Evolutionary conservation across 2,113 vertebrate species (phyloP), one percentile per base, ranked within the genome.

Genomic region (Corythornis cristatus): DNA sequence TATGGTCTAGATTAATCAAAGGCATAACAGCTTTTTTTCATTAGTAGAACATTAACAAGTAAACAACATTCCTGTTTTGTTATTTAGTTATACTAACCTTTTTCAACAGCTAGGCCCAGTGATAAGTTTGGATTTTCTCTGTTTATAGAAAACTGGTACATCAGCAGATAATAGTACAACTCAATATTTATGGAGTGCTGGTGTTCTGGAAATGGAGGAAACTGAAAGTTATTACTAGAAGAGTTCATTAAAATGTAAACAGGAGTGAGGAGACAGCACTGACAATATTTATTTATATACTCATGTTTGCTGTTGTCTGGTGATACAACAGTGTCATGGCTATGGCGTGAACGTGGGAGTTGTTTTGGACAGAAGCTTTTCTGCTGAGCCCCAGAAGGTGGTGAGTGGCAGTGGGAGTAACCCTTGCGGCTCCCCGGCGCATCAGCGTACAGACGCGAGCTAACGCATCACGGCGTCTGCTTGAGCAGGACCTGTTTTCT

Each of bases 11-110:
- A 96, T 97, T 95, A 96, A 94, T 96, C 91, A 96, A 95, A 96
- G 45, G 72, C 9, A 3, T 96, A 96, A 93, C 96, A 96, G 94
- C 91, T 95, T 95, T 95, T 81, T 96, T 93, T 96, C 95, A 97
- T 97, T 95, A 94, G 88, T 81, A 68, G 94, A 91, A 87, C 89
- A 93, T 93, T 96, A 96, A 95, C 90, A 90, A 96, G 94, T 97
- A 97, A 97, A 96, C 93, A 97, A 96, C 94, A 96, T 95, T 95
- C 93, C 91, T 96, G 88, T 96, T 95, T 95, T 95, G 89, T 96
- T 96, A 94, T 95, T 96, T 94, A 92, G 87, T 90, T 95, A 61
- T 33, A 56, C 65, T 93, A 93, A 96, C 93, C 85, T 95, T 96
- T 96, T 93, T 93, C 82, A 86, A 78, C 95, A 96, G 79, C 78